Base-by-base conservation (phyloP, 2,888 invertebrate species). In the Eilema sororculum region DNA sequence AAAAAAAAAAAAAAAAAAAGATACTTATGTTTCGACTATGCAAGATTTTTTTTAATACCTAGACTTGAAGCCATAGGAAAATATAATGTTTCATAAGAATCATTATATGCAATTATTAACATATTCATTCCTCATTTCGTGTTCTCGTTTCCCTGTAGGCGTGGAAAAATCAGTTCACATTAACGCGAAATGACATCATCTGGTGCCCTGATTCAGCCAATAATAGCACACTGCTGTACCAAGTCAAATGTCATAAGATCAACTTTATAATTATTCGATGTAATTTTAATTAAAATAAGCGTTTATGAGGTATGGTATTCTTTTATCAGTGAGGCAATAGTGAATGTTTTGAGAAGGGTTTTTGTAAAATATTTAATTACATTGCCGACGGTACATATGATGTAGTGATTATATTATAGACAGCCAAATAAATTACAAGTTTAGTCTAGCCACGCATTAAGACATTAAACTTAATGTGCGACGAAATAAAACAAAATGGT, bases 121-220 rank as follows among this genome's bases (percentile, higher is more conserved):
- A 62, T 70, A 74, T 63, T 59, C 71, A 64, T 65, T 69, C 70
- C 73, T 77, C 59, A 60, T 75, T 63, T 72, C 62, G 65, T 69
- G 65, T 67, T 66, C 57, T 68, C 71, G 41, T 71, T 73, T 72
- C 69, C 73, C 78, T 60, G 73, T 79, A 68, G 79, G 76, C 57
- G 74, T 76, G 66, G 62, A 72, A 76, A 73, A 80, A 78, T 83
- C 73, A 73, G 68, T 74, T 78, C 67, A 67, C 65, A 68, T 66
- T 71, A 68, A 71, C 67, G 68, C 69, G 60, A 70, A 69, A 84
- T 91, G 90, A 91, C 84, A 88, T 91, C 91, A 91, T 84, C 79
- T 76, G 83, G 74, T 76, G 84, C 83, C 84, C 85, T 88, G 88
- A 88, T 86, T 90, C 85, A 86, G 82, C 61, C 73, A 77, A 77